Base-by-base conservation (phyloP, 1,140 invertebrate genomes). In the Scaptodrosophila lebanonensis region DNA sequence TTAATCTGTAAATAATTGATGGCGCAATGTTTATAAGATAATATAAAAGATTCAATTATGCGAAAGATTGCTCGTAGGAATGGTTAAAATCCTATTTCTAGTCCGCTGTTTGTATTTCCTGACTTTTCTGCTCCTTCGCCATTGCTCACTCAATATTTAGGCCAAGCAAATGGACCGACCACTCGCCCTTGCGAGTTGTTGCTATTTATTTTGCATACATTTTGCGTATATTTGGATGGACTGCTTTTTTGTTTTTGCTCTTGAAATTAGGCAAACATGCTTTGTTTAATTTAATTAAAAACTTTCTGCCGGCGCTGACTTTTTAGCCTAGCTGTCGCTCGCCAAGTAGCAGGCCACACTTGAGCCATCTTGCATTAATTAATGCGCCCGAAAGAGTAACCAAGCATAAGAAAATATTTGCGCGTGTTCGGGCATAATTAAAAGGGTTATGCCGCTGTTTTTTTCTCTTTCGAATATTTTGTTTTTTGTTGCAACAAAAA, bases 321-420 rank as follows among this genome's bases (percentile, higher is more conserved):
- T 66, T 68, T 66, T 62, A 45, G 59, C 43, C 70, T 3, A 4
- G 3, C 8, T 25, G 22, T 25, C 22, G 8, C 8, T 25, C n/a
- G n/a, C 59, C 54, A 75, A 68, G 65, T 56, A 56, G 29, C 59
- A 68, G 70, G 73, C 67, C 67, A 77, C 50, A 61, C 25, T 68
- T 56, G 53, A 68, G 51, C 17, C 25, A 29, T 32, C 62, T 53
- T 66, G 71, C 75, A 70, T 82, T 82, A 79, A 79, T 82, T 82
- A 79, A 70, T 75, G 69, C 58, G 49, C 52, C 51, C 36, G 48
- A 39, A 53, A 69, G 44, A 62, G 52, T 44, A 50, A 72, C 59
- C 69, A 61, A 61, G 65, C 69, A 75, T 75, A 75, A 79, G 53
- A 54, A 79, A 79, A 79, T 82, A 79, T 82, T 79, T 82, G 75